A percentile compares a stretch with the other conserved stretches of the same genome.
Evolutionary conservation across 2,113 vertebrate genomes (phyloP).

Genomic region (Oostethus manadensis): DNA sequence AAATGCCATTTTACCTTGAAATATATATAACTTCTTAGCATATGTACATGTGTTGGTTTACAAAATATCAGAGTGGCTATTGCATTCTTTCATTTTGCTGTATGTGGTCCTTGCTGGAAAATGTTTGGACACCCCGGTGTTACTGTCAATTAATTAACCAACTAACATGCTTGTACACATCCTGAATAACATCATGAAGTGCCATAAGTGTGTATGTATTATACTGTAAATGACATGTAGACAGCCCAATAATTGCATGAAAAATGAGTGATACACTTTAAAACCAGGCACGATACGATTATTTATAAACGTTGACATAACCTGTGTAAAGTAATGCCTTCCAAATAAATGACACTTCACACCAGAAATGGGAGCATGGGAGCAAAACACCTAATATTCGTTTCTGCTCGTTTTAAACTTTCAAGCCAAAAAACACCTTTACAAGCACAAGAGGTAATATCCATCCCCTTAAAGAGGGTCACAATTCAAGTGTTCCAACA

Average conservation of each 20-base stretch:
- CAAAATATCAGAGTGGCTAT: too few species aligned
- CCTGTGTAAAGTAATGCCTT: not conserved
- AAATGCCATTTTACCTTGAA: too few species aligned
- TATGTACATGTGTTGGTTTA: too few species aligned
- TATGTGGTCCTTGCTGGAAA: too few species aligned
- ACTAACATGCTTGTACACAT: too few species aligned
- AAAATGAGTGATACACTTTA: not conserved
- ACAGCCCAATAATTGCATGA: not conserved
- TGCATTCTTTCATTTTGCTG: too few species aligned
- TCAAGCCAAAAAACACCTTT: conserved; percentile 33
- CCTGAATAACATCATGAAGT: too few species aligned
- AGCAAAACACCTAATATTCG: not conserved
- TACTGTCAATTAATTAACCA: too few species aligned
- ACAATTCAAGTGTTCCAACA: conserved; percentile 45
- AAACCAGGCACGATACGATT: not conserved
- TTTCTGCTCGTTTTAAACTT: not conserved
- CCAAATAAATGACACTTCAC: not conserved
- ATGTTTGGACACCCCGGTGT: not conserved
- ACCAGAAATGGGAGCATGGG: not conserved
- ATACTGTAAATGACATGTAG: not conserved
- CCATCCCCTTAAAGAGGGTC: conserved; percentile 40
- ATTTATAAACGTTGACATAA: not conserved
- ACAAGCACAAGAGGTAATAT: conserved; percentile 32
- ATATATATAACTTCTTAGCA: too few species aligned
- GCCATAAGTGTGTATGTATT: not conserved